These are phyloP conservation scores for Rafetus swinhoei DNA, from an alignment of 2,113 vertebrate species.

Conservation along the genomic window DNA sequence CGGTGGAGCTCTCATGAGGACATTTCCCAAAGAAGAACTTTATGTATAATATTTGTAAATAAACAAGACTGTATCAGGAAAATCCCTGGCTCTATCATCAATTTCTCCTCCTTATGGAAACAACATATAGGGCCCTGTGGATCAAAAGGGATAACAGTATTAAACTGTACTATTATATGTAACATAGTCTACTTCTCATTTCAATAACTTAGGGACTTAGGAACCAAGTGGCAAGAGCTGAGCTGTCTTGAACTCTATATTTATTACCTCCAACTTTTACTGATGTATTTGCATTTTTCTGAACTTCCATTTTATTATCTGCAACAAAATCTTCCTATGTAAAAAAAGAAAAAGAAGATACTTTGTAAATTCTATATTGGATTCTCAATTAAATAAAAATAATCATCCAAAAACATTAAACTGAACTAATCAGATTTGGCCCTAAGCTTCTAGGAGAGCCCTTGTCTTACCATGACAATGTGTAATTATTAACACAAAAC, in stretches of 20 bases:
- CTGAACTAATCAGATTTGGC: constrained; percentile 1
- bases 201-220: neutral
- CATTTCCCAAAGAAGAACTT: neutral
- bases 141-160: neutral
- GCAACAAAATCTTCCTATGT: constrained; percentile 67
- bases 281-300: neutral
- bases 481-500: neutral
- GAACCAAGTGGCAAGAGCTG: neutral
- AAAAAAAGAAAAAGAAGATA: neutral
- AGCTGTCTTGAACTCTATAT: neutral
- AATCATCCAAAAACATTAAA: constrained; percentile 5
- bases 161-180: fast-evolving
- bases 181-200: fast-evolving
- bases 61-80: neutral
- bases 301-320: constrained; percentile 43
- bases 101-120: neutral
- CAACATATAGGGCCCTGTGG: neutral
- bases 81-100: neutral
- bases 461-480: neutral
- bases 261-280: constrained; percentile 70
- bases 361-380: neutral
- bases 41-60: neutral
- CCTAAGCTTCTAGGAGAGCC: neutral
- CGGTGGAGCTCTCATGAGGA: too few relatives aligned
- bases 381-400: constrained; percentile 27